Conservation (phyloP, 2,113 vertebrate genomes). For the Pionites leucogaster region DNA sequence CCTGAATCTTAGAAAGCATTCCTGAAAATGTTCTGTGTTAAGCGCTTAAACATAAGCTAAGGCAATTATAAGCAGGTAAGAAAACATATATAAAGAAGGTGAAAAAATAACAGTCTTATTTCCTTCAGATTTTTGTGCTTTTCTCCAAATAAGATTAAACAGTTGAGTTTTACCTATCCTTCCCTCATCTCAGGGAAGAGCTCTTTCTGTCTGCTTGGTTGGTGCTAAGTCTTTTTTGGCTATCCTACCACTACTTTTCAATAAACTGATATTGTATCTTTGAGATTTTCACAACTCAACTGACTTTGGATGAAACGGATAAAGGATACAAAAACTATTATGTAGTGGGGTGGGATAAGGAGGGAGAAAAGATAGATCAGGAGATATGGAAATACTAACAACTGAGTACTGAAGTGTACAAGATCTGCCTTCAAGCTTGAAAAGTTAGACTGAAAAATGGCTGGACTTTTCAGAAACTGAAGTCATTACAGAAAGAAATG, state of each 20-base stretch:
- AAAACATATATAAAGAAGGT: background rate
- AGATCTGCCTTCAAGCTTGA: background rate
- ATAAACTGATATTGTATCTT: background rate
- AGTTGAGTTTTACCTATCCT: background rate
- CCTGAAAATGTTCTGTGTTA: background rate
- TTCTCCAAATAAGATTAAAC: background rate
- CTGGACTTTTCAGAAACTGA: background rate
- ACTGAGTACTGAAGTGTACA: background rate
- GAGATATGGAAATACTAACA: background rate
- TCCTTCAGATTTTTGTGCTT: background rate
- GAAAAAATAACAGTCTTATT: background rate
- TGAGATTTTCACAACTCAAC: background rate
- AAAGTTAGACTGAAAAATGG: background rate
- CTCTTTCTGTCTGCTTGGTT: background rate
- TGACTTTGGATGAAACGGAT: background rate
- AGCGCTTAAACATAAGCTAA: background rate
- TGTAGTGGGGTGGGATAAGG: rapidly evolving
- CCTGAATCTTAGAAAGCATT: background rate
- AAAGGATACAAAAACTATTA: background rate
- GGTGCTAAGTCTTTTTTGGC: background rate
- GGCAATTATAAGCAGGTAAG: background rate
- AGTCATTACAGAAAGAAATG: background rate
- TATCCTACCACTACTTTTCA: background rate
- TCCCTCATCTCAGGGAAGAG: background rate
- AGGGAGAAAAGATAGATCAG: background rate